phyloP scores from a whole-genome alignment of 92 coral and sea anemone species.

The Muricea muricata region DNA sequence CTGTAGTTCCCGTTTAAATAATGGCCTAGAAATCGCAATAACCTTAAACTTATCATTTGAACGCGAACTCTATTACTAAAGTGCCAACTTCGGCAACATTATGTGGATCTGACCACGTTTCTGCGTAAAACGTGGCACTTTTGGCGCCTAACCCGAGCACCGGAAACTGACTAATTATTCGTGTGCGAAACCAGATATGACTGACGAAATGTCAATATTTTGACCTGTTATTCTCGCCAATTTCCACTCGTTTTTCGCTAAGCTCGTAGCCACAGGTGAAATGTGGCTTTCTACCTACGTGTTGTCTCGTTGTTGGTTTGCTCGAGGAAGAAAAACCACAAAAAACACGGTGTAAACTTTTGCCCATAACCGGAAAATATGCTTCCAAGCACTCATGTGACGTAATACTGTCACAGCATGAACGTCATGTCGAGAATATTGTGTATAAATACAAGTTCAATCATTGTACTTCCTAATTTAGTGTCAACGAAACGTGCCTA shows the following conservation, averaged over 20 bases:
- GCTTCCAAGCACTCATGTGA: constrained; percentile 2
- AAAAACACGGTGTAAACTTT: not conserved
- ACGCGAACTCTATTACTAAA: not conserved
- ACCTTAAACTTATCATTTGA: not conserved
- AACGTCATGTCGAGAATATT: not conserved
- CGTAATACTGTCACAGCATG: not conserved
- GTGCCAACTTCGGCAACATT: not conserved
- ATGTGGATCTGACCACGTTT: not conserved
- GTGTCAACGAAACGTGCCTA: constrained; percentile 4
- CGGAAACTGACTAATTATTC: constrained; percentile 33
- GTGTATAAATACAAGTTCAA: not conserved
- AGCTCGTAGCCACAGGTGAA: not conserved
- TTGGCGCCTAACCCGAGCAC: not conserved
- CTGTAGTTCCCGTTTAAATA: too few relatives aligned
- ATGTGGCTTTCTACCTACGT: not conserved
- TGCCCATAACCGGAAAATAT: constrained; percentile 28
- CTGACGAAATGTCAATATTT: not conserved
- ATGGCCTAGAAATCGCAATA: not conserved
- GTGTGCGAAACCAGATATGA: not conserved
- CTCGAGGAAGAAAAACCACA: not conserved
- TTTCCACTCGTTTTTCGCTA: not conserved
- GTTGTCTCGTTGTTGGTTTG: not conserved
- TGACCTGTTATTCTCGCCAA: not conserved
- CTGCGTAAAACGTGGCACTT: constrained; percentile 13
- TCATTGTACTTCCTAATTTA: not conserved